Evolutionary conservation across 2,797 vertebrate genomes (phyloP).

Genomic region (Xenopus petersii): DNA sequence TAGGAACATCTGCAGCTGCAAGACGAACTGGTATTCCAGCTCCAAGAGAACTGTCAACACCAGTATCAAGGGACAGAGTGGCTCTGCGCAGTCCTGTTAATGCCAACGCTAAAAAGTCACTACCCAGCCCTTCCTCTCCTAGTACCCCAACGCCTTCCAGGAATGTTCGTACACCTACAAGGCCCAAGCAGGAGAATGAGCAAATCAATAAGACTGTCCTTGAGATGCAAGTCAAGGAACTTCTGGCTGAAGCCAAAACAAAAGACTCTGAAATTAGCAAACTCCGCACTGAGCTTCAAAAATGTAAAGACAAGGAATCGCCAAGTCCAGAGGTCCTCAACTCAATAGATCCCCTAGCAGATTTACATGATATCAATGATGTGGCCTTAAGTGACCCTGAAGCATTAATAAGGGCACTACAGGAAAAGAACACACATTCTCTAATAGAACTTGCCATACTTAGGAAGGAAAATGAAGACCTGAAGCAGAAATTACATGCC

Average conservation of each 20-base stretch:
- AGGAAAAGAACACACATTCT: slow-evolving; percentile 84
- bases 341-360: slow-evolving; percentile 58
- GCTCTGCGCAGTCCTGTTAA: slow-evolving; percentile 71
- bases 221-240: slow-evolving; percentile 88
- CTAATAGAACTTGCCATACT: slow-evolving; percentile 81
- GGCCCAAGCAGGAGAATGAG: slow-evolving; percentile 75
- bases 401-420: slow-evolving; percentile 74
- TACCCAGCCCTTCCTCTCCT: slow-evolving; percentile 83
- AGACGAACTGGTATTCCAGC: slow-evolving; percentile 92
- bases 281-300: slow-evolving; percentile 85
- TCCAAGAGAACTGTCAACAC: slow-evolving; percentile 77
- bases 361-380: neutral
- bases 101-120: slow-evolving; percentile 72
- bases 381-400: slow-evolving; percentile 66
- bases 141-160: slow-evolving; percentile 79
- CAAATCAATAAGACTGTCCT: slow-evolving; percentile 74
- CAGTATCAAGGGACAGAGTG: slow-evolving; percentile 77
- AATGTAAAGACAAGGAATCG: slow-evolving; percentile 71
- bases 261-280: slow-evolving; percentile 93
- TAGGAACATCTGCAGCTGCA: slow-evolving; percentile 69
- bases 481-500: slow-evolving; percentile 85
- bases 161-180: slow-evolving; percentile 74
- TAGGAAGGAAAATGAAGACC: slow-evolving; percentile 81
- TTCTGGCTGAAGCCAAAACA: slow-evolving; percentile 87
- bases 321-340: slow-evolving; percentile 53